These are phyloP conservation scores for Drosophila teissieri DNA, from an alignment of 1,140 invertebrate genomes.

Conservation along the genomic window DNA sequence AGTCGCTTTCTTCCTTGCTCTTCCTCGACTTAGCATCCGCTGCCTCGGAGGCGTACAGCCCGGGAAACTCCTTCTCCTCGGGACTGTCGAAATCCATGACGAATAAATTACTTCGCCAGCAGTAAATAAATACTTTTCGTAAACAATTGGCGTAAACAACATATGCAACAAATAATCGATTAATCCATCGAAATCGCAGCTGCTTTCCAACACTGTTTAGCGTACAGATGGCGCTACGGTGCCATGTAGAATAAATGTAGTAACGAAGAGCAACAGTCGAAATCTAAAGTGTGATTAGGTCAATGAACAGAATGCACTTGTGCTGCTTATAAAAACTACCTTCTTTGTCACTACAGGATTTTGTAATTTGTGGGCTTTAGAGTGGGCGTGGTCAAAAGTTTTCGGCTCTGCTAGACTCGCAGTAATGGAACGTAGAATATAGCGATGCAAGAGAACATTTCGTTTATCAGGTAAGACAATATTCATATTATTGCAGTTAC, in stretches of 20 bases:
- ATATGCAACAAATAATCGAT: conserved; percentile 13
- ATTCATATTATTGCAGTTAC: no score
- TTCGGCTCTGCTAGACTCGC: no score
- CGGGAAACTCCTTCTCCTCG: conserved; percentile 95
- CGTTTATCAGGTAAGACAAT: no score
- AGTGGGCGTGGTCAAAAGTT: no score
- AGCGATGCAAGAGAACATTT: no score
- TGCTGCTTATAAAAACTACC: no score
- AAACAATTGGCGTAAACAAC: conserved; percentile 32
- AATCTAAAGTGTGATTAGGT: no score
- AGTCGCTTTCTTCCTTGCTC: conserved; percentile 91
- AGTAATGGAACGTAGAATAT: no score
- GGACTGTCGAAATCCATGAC: conserved; percentile 95
- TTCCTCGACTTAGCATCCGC: conserved; percentile 87
- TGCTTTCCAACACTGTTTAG: background rate
- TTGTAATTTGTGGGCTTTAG: no score
- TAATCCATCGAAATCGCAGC: background rate
- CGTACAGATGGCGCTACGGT: background rate
- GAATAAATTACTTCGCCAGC: background rate
- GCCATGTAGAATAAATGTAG: background rate
- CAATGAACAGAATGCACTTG: no score
- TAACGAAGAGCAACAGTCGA: background rate
- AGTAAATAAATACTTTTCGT: conserved; percentile 57
- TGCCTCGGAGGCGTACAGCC: conserved; percentile 92
- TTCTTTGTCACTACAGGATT: no score